Evolutionary conservation across 1,140 invertebrate genomes (phyloP).

Genomic region (Ips nitidus): DNA sequence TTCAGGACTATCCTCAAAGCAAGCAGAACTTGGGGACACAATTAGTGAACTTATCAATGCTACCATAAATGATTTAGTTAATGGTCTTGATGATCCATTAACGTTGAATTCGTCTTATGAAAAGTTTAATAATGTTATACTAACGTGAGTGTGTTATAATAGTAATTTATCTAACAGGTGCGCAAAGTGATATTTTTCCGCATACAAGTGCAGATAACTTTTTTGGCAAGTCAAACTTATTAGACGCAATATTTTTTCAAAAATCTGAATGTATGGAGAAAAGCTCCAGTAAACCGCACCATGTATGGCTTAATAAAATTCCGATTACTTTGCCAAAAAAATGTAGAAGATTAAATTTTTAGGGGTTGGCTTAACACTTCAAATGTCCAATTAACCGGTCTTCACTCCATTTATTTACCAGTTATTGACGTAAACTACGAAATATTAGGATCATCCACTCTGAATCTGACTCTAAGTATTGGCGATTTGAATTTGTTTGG

Average conservation of each 20-base stretch:
- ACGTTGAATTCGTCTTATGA: neutral
- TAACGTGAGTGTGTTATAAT: constrained; percentile 12
- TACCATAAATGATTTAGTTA: constrained; percentile 13
- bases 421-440: constrained; percentile 9
- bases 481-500: constrained; percentile 2
- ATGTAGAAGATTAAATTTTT: neutral
- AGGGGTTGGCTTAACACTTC: constrained; percentile 10
- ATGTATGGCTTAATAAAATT: no score
- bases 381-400: neutral
- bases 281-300: no score
- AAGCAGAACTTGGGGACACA: constrained; percentile 1
- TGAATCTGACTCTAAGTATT: neutral
- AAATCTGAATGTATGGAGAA: no score
- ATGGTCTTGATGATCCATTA: constrained; percentile 14
- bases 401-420: neutral
- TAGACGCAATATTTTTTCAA: no score
- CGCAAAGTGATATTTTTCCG: no score
- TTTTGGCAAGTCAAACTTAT: no score
- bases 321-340: no score
- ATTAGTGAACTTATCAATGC: constrained; percentile 16
- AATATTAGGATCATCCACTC: neutral
- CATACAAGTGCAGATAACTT: no score
- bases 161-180: neutral
- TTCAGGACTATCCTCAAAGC: neutral
- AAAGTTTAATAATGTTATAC: constrained; percentile 7